Evolutionary conservation across 2,888 invertebrate species (phyloP).

Genomic region (Camponotus fellah): DNA sequence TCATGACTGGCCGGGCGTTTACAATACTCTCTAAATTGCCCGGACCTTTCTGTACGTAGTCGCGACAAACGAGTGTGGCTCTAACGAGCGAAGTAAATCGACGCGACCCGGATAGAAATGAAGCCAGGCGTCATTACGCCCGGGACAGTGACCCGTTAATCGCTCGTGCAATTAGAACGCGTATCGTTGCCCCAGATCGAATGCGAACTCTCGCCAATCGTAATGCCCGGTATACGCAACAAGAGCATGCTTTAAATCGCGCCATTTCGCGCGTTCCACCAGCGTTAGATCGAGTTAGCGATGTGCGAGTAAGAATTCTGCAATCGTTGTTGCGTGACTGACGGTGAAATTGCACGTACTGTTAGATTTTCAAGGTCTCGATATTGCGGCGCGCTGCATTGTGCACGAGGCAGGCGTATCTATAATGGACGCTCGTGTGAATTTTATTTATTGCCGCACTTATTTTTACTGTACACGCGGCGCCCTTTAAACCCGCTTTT

Average conservation of each 20-base stretch:
- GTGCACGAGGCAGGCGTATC: constrained; percentile 44
- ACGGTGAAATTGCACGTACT: constrained; percentile 60
- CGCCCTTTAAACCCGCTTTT: constrained; percentile 21
- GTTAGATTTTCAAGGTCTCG: constrained; percentile 66
- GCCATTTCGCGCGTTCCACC: constrained; percentile 49
- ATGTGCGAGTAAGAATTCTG: constrained; percentile 56
- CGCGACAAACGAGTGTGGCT: constrained; percentile 17
- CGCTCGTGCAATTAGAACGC: constrained; percentile 50
- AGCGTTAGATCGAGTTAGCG: neutral
- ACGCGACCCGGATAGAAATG: neutral
- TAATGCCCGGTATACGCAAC: neutral
- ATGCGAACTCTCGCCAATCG: constrained; percentile 31
- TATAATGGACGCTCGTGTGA: constrained; percentile 38
- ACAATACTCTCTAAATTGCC: constrained; percentile 49
- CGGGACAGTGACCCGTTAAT: constrained; percentile 49
- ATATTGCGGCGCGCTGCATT: constrained; percentile 29
- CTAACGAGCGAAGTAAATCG: constrained; percentile 38
- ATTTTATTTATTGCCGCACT: constrained; percentile 44
- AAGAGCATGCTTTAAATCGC: constrained; percentile 50
- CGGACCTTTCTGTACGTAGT: constrained; percentile 6
- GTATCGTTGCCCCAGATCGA: constrained; percentile 51
- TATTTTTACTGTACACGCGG: constrained; percentile 13
- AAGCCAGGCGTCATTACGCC: neutral
- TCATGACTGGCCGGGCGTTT: constrained; percentile 59
- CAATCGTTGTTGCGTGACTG: constrained; percentile 61